phyloP scores from a whole-genome alignment of 2,113 vertebrate species.

The Tachycineta bicolor region DNA sequence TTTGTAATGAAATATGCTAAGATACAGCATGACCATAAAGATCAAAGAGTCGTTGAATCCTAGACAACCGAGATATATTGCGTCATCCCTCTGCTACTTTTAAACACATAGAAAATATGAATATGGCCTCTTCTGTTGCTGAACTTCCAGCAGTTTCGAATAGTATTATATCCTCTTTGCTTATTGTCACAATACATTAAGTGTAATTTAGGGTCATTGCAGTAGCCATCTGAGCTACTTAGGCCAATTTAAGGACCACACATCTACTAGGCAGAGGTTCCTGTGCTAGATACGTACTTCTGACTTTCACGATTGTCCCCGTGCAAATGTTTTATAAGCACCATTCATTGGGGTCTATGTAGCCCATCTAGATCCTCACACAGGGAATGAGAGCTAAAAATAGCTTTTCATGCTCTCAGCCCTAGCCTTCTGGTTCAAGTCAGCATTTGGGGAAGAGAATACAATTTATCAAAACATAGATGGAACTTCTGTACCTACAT shows the following conservation, averaged over 20 bases:
- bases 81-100: neutral
- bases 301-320: neutral
- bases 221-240: neutral
- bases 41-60: neutral
- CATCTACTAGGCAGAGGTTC: neutral
- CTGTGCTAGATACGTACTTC: neutral
- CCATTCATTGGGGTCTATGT: neutral
- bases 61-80: neutral
- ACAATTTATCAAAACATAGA: neutral
- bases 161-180: neutral
- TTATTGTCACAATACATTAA: neutral
- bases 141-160: neutral
- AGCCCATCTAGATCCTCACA: neutral
- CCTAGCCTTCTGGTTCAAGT: neutral
- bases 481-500: neutral
- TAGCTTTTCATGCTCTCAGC: neutral
- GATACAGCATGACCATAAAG: neutral
- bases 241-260: neutral
- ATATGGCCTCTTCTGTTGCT: neutral
- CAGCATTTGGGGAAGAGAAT: neutral
- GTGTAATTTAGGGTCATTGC: neutral
- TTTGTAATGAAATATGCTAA: neutral
- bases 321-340: neutral
- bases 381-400: neutral
- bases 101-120: neutral